phyloP scores from a whole-genome alignment of 2,888 invertebrate genomes.

The Trissolcus brochymenae region DNA sequence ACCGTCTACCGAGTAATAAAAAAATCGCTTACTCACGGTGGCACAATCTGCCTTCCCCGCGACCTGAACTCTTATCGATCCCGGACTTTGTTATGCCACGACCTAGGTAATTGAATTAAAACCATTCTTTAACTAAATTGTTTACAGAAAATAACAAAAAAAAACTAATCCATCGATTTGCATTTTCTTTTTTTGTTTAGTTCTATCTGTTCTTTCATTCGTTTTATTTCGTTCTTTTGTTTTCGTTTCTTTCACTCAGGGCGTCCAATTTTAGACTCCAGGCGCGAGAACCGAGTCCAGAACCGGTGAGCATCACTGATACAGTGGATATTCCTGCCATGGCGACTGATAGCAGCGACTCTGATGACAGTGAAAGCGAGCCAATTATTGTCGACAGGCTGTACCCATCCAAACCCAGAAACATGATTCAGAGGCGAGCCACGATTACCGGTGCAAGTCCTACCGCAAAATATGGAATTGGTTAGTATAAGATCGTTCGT shows the following conservation, averaged over 20 bases:
- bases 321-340: slow-evolving; percentile 71
- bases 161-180: slow-evolving; percentile 28
- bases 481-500: slow-evolving; percentile 26
- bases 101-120: slow-evolving; percentile 75
- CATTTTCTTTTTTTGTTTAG: slow-evolving; percentile 19
- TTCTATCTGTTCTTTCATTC: slow-evolving; percentile 34
- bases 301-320: slow-evolving; percentile 69
- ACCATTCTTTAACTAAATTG: neutral
- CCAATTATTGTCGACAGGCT: slow-evolving; percentile 80
- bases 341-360: slow-evolving; percentile 79
- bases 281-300: slow-evolving; percentile 66
- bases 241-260: slow-evolving; percentile 39
- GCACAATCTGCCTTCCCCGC: slow-evolving; percentile 84
- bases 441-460: slow-evolving; percentile 91
- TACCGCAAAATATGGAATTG: slow-evolving; percentile 80
- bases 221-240: slow-evolving; percentile 36
- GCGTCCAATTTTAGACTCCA: slow-evolving; percentile 62
- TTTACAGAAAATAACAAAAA: too few relatives aligned
- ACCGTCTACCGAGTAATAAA: slow-evolving; percentile 84
- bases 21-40: slow-evolving; percentile 81
- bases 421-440: slow-evolving; percentile 87
- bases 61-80: slow-evolving; percentile 80
- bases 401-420: slow-evolving; percentile 86
- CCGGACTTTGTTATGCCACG: slow-evolving; percentile 80
- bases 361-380: slow-evolving; percentile 78